A percentile compares a stretch with the other conserved stretches of the same genome.
phyloP scores from a whole-genome alignment of 2,797 vertebrate genomes.

The Amblyraja radiata region DNA sequence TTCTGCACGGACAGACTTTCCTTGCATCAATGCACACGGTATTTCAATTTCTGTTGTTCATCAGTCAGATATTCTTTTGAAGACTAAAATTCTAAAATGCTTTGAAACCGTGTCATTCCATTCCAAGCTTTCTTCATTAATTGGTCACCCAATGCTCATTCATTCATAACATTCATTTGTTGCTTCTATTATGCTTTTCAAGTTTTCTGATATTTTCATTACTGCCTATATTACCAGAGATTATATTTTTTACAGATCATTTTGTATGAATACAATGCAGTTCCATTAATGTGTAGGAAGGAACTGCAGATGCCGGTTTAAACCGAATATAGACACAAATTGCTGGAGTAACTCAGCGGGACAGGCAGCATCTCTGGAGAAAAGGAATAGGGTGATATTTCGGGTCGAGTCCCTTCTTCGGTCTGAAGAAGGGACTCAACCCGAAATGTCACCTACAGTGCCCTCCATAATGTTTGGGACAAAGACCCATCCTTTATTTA shows the following conservation, averaged over 20 bases:
- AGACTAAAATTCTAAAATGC: neutral
- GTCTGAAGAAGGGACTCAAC: too few relatives aligned
- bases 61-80: neutral
- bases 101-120: neutral
- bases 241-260: constrained; percentile 2
- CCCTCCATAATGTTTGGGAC: too few relatives aligned
- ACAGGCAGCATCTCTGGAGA: too few relatives aligned
- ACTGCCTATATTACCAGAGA: too few relatives aligned
- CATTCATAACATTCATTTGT: neutral
- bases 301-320: too few relatives aligned
- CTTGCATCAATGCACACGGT: neutral
- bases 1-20: neutral
- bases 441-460: too few relatives aligned
- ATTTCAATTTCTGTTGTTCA: neutral
- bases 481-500: too few relatives aligned
- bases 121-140: neutral
- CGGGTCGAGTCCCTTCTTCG: too few relatives aligned
- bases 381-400: too few relatives aligned
- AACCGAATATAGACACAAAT: too few relatives aligned
- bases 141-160: neutral
- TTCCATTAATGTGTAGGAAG: too few relatives aligned
- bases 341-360: too few relatives aligned
- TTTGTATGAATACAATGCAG: neutral
- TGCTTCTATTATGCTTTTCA: neutral
- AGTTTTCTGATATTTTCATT: neutral